Evolutionary conservation across 30 jellyfish, hydroid and myxozoan genomes (phyloP), one percentile per base, ranked within the genome.

Genomic region (Sanderia malayensis): DNA sequence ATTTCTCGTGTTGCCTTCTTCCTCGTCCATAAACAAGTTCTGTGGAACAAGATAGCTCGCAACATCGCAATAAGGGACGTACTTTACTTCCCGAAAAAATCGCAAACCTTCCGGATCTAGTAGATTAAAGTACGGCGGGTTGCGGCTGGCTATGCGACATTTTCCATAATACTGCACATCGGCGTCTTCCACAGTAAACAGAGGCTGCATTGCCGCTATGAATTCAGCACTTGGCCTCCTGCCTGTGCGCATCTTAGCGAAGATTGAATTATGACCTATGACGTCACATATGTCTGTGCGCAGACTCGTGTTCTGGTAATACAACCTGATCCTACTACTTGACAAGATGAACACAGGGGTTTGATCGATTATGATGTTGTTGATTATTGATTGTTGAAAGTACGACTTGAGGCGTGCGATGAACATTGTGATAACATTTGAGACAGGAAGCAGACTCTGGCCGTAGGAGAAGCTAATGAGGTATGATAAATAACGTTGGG

Each of bases 1-100:
- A 44, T 83, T 89, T n/a, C 88, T 27, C 2, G 95, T 75, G 55
- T 59, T 19, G 31, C 98, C 98, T 29, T 90, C 98, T 58, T 90
- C 98, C 79, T 90, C 96, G 74, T 90, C 98, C 15, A 17, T 1
- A 31, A 84, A 82, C 44, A 79, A 45, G 28, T 52, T 66, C 22
- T 58, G 87, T 2, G 98, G 95, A 21, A 84, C 71, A 15, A 67
- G 58, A 32, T 58, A 72, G 61, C 49, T 27, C 49, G 25, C 63
- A 6, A 70, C 80, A 2, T 37, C 26, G 58, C 94, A 82, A 18
- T 59, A 57, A 0, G 88, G 37, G 3, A 65, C 79, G 18, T 31
- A 47, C 22, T 66, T 73, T 9, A 53, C 25, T 2, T 66, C 4
- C 20, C 46, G 31, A 2, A 64, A 77, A 67, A 71, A 66, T n/a